These are phyloP conservation scores for Heliconius eleuchia DNA, from an alignment of 1,140 invertebrate species.

Conservation along the genomic window DNA sequence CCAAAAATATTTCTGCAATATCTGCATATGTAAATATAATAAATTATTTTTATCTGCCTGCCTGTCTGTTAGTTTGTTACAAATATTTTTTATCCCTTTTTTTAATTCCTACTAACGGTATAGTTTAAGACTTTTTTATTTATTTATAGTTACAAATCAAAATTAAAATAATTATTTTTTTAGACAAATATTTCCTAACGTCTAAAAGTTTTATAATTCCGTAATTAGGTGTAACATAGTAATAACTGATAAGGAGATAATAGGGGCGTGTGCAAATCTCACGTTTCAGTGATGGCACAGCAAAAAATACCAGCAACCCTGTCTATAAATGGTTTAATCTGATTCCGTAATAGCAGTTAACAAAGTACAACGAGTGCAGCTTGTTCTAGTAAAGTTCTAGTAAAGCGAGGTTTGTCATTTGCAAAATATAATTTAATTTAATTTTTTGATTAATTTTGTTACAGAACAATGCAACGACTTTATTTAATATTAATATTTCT, in stretches of 20 bases:
- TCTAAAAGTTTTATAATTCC: conserved; percentile 49
- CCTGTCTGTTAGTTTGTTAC: too few relatives aligned
- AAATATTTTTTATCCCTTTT: too few relatives aligned
- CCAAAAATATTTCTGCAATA: too few relatives aligned
- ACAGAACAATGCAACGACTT: neutral
- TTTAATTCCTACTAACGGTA: too few relatives aligned
- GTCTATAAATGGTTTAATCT: conserved; percentile 62
- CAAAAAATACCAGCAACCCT: conserved; percentile 75
- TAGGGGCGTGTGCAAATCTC: conserved; percentile 56
- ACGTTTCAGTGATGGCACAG: conserved; percentile 65
- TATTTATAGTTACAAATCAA: too few relatives aligned
- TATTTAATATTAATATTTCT: neutral
- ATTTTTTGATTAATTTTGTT: neutral
- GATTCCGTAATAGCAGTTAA: conserved; percentile 65
- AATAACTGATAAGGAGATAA: conserved; percentile 54
- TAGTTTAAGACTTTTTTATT: too few relatives aligned
- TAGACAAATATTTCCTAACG: conserved; percentile 54
- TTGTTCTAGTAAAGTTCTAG: conserved; percentile 49
- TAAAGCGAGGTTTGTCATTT: conserved; percentile 31
- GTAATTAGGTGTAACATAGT: conserved; percentile 49
- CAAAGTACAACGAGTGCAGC: conserved; percentile 57
- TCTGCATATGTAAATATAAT: too few relatives aligned
- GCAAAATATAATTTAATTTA: conserved; percentile 6
- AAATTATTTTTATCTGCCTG: too few relatives aligned
- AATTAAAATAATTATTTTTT: conserved; percentile 17